Percentiles rank a stretch among this genome's conserved stretches.
phyloP scores from a whole-genome alignment of 2,888 invertebrate species.

The Dicranocentrus wangi region DNA sequence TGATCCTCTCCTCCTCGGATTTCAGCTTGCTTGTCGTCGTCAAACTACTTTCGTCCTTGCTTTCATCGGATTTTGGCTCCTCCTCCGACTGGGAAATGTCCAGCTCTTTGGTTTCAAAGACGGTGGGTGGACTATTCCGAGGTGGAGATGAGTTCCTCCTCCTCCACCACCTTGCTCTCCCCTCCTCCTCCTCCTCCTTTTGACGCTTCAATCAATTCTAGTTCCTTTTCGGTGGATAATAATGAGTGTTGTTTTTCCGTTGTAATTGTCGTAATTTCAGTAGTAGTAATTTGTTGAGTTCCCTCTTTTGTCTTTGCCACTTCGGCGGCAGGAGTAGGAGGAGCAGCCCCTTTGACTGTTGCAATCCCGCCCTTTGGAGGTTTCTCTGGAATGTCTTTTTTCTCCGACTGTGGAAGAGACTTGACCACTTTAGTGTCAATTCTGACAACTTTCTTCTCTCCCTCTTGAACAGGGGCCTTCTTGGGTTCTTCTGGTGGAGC shows the following conservation, averaged over 20 bases:
- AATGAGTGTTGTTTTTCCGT: too few species aligned
- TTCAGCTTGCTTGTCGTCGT: conserved; percentile 34
- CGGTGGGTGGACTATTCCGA: conserved; percentile 68
- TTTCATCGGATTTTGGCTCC: conserved; percentile 51
- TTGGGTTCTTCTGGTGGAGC: background rate
- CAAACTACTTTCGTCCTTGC: conserved; percentile 43
- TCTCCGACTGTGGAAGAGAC: conserved; percentile 65
- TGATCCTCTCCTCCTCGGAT: conserved; percentile 47
- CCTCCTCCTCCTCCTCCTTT: conserved; percentile 53
- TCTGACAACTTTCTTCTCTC: too few species aligned
- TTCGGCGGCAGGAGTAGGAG: too few species aligned
- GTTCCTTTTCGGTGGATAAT: conserved; percentile 38
- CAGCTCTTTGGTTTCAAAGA: conserved; percentile 53
- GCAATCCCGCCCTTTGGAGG: too few species aligned
- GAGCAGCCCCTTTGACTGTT: too few species aligned
- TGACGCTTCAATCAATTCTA: conserved; percentile 18
- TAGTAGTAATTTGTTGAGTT: too few species aligned
- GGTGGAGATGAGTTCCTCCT: conserved; percentile 78
- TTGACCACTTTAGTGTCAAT: conserved; percentile 37
- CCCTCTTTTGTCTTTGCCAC: background rate
- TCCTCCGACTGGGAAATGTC: conserved; percentile 55
- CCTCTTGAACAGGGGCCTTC: too few species aligned
- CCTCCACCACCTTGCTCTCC: conserved; percentile 40
- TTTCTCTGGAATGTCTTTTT: conserved; percentile 68
- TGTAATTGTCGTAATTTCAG: background rate